These are phyloP conservation scores for Platerodrilus igneus DNA, from an alignment of 2,888 invertebrate genomes.

Conservation along the genomic window DNA sequence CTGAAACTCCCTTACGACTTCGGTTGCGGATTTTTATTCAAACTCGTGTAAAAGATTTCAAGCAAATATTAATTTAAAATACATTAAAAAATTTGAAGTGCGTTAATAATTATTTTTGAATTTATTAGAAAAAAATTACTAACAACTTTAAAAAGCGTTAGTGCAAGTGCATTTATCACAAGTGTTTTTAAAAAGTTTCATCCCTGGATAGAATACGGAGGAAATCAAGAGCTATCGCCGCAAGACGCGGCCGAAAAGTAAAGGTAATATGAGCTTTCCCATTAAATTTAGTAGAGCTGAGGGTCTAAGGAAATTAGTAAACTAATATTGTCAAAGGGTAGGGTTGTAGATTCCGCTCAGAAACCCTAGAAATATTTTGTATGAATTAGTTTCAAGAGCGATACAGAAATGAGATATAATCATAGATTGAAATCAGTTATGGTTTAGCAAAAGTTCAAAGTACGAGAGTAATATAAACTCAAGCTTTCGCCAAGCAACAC, in stretches of 20 bases:
- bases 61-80: neutral
- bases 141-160: neutral
- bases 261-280: constrained; percentile 57
- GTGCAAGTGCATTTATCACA: constrained; percentile 7
- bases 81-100: neutral
- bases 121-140: constrained; percentile 1
- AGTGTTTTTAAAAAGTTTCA: constrained; percentile 23
- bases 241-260: constrained; percentile 73
- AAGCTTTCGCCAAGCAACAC: too few species aligned
- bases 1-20: constrained; percentile 2
- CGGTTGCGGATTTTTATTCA: neutral
- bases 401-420: too few species aligned
- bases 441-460: too few species aligned
- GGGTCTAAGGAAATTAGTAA: too few species aligned
- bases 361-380: too few species aligned
- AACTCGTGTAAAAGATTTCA: neutral
- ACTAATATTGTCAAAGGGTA: too few species aligned
- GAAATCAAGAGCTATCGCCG: constrained; percentile 82
- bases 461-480: too few species aligned
- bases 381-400: too few species aligned
- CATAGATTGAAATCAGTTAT: too few species aligned
- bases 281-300: neutral
- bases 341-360: too few species aligned
- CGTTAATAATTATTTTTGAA: constrained; percentile 8
- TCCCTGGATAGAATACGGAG: constrained; percentile 77